Base-by-base conservation (phyloP, 2,113 vertebrate genomes). In the Ailuropoda melanoleuca region DNA sequence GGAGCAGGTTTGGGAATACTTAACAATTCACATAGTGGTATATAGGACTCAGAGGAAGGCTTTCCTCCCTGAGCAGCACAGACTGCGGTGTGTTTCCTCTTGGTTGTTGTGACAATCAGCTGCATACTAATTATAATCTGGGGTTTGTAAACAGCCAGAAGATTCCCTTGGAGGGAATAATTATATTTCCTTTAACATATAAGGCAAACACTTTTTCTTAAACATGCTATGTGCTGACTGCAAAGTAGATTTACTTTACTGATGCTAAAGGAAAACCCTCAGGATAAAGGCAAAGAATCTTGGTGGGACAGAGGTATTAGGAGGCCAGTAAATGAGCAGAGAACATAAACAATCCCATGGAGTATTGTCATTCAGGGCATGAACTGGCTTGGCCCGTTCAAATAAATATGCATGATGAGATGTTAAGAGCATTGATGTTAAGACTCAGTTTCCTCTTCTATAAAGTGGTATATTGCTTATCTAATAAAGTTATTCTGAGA, bases 181-280 rank as follows among this genome's bases (percentile, higher is more conserved):
- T 94, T 85, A 85, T 93, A 48, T 90, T 86, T 53, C 64, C 60
- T 93, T 95, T 77, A 96, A 94, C 13, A 83, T 14, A 43, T 43
- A 96, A 80, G 88, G 90, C 83, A 97, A 96, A 82, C 26, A 58
- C 8, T 94, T 80, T 92, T 95, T 87, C 82, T 97, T 95, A 93
- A 93, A 75, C 23, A 70, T 23, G 43, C 6, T 37, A 31, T 83
- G 14, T 91, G 88, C 50, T 94, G 92, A 96, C 46, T 95, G 31
- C 83, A 37, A 78, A 92, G 74, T 46, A 92, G 82, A 78, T 86
- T 87, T 89, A 72, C 43, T 56, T 96, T 39, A n/a, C 26, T 55
- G 13, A 55, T 62, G 64, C 62, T 37, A 43, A 88, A 89, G 50
- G 31, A 77, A 96, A 88, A 84, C 39, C 70, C 64, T 96, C 21